Evolutionary conservation across 2,113 vertebrate genomes (phyloP).

Genomic region (Antennarius striatus): DNA sequence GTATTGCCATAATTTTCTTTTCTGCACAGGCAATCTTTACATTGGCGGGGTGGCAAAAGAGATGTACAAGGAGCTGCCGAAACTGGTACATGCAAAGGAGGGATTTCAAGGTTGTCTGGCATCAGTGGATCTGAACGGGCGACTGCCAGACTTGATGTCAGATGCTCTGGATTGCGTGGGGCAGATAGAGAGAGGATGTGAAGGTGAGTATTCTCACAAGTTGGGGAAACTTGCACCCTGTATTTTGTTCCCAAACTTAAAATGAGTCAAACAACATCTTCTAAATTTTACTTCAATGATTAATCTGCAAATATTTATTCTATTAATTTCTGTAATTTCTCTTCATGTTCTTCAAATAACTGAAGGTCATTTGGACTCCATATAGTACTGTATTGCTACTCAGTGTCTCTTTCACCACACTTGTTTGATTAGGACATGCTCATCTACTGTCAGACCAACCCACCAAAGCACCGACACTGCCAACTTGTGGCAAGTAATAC

Average conservation of each 20-base stretch:
- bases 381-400: neutral
- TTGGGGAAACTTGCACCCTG: too few species aligned
- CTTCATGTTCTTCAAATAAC: too few species aligned
- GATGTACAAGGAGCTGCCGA: conserved; percentile 92
- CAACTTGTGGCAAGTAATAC: conserved; percentile 55
- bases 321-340: too few species aligned
- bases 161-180: conserved; percentile 95
- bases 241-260: too few species aligned
- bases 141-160: conserved; percentile 93
- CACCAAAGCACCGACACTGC: conserved; percentile 18
- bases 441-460: conserved; percentile 17
- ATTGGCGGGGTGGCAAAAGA: conserved; percentile 95
- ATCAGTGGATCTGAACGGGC: conserved; percentile 93
- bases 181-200: conserved; percentile 96
- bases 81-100: conserved; percentile 94
- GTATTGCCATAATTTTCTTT: conserved; percentile 35
- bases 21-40: conserved; percentile 87
- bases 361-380: neutral
- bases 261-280: too few species aligned
- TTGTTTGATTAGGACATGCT: conserved; percentile 15
- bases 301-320: too few species aligned
- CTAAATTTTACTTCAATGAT: too few species aligned
- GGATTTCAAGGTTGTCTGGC: conserved; percentile 97
- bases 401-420: too few species aligned
- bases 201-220: conserved; percentile 83